A percentile compares a stretch with the other conserved stretches of the same genome.
Evolutionary conservation across 2,888 invertebrate genomes (phyloP).

Genomic region (Neoitamus cyanurus): DNA sequence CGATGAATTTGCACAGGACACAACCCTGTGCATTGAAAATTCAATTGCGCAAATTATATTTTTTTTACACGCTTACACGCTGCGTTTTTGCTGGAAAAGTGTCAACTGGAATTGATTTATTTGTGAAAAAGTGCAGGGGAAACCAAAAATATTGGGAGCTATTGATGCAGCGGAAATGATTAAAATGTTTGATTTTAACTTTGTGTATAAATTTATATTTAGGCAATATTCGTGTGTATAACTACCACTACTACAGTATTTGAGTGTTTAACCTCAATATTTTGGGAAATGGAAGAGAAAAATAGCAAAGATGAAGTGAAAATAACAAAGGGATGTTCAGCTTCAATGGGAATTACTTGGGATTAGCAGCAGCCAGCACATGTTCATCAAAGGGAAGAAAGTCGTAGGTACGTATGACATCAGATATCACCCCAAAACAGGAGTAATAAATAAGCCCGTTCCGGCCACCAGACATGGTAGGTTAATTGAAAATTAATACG

Average conservation of each 20-base stretch:
- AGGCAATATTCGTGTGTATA: too few species aligned
- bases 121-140: background rate
- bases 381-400: background rate
- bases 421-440: background rate
- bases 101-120: background rate
- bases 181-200: too few species aligned
- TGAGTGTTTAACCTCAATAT: too few species aligned
- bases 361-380: background rate
- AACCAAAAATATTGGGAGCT: too few species aligned
- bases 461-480: background rate
- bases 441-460: background rate
- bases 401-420: background rate
- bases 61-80: background rate
- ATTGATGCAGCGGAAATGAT: too few species aligned
- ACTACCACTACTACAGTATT: too few species aligned
- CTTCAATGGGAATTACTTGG: conserved; percentile 1
- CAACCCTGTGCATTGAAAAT: background rate
- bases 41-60: background rate
- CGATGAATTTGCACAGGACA: background rate
- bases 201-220: too few species aligned
- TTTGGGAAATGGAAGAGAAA: background rate
- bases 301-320: background rate
- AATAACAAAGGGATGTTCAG: background rate
- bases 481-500: conserved; percentile 47
- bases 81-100: background rate